phyloP scores from a whole-genome alignment of 2,888 invertebrate genomes.

The Leistus spinibarbis region DNA sequence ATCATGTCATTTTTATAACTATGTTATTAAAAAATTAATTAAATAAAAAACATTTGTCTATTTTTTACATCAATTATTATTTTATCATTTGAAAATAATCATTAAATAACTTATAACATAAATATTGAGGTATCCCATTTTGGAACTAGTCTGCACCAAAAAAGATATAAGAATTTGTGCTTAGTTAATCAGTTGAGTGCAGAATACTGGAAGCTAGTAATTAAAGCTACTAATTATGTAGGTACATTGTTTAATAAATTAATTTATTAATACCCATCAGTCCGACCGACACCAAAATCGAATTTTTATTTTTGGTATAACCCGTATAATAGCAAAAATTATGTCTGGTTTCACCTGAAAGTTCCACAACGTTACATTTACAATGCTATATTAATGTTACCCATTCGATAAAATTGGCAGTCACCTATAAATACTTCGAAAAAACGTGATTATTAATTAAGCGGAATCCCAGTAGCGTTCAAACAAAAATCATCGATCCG shows the following conservation, averaged over 20 bases:
- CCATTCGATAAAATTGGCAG: too few relatives aligned
- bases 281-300: neutral
- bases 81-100: conserved; percentile 18
- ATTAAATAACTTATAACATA: conserved; percentile 8
- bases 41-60: conserved; percentile 31
- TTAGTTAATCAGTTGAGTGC: neutral
- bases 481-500: too few relatives aligned
- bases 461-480: too few relatives aligned
- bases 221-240: neutral
- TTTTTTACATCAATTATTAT: conserved; percentile 33
- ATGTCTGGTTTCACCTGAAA: neutral
- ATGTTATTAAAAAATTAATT: conserved; percentile 16
- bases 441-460: too few relatives aligned
- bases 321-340: neutral
- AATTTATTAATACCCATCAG: neutral
- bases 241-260: neutral
- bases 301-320: too few relatives aligned
- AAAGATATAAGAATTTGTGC: neutral
- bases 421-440: too few relatives aligned
- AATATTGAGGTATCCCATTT: neutral
- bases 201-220: neutral
- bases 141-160: neutral
- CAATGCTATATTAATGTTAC: neutral
- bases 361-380: too few relatives aligned
- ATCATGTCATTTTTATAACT: conserved; percentile 18